Percentiles rank a stretch among this genome's conserved stretches.
Conservation (phyloP, 2,888 invertebrate genomes). For the Yponomeuta cagnagella region DNA sequence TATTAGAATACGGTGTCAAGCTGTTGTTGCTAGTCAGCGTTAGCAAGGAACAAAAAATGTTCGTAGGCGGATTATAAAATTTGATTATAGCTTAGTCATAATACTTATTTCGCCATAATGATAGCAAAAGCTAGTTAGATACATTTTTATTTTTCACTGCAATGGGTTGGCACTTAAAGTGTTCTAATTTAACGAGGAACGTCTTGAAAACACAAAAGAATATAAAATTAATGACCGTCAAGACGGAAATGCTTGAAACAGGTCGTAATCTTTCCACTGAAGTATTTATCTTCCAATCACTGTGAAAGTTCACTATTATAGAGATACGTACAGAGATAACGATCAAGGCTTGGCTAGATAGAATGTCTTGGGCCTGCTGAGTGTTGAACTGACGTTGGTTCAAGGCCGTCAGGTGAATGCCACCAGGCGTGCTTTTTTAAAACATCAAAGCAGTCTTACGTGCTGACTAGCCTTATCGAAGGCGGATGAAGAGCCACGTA, state of each 20-base stretch:
- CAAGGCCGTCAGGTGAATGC: slow-evolving; percentile 72
- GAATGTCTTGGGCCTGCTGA: slow-evolving; percentile 58
- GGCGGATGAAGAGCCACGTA: slow-evolving; percentile 51
- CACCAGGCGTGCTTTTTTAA: slow-evolving; percentile 60
- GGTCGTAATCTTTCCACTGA: too few species aligned
- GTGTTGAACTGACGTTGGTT: slow-evolving; percentile 61
- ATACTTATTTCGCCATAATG: neutral
- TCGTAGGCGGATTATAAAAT: neutral
- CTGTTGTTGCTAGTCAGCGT: neutral
- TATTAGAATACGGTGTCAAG: slow-evolving; percentile 6
- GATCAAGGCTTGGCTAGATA: slow-evolving; percentile 47
- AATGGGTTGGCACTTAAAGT: slow-evolving; percentile 18
- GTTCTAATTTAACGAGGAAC: slow-evolving; percentile 29
- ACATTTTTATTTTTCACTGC: neutral
- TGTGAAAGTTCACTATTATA: neutral
- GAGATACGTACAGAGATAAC: slow-evolving; percentile 17
- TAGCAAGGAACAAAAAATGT: neutral
- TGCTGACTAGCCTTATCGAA: slow-evolving; percentile 53
- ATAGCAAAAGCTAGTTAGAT: neutral
- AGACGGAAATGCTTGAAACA: neutral
- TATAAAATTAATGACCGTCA: slow-evolving; percentile 38
- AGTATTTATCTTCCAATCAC: too few species aligned
- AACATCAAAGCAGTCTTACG: slow-evolving; percentile 52
- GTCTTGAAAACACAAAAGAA: slow-evolving; percentile 31
- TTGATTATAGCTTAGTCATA: neutral